Base-by-base conservation (phyloP, 2,888 invertebrate species). In the Atrina japonica region DNA sequence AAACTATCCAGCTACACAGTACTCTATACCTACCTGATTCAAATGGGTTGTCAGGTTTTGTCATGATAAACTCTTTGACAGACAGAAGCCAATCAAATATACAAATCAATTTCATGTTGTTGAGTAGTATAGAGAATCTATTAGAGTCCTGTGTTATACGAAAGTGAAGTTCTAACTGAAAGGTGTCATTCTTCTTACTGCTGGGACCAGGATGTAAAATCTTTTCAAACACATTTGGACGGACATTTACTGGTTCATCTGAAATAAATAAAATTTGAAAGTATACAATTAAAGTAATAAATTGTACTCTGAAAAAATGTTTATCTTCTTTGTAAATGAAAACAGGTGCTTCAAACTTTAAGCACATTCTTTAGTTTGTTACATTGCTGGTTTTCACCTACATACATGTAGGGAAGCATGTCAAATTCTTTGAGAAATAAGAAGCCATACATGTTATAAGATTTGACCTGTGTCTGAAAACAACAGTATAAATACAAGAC, bases 101-200 rank as follows among this genome's bases (percentile, higher is more conserved):
- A 0, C 96, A 96, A 93, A 98, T 96, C 68, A 98, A 92, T 45
- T 97, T 93, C 97, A 98, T 97, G 89, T 97, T 97, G 92, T 98
- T 97, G 64, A 98, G 92, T 53, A 98, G 92, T 75, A 98, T 94
- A 1, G 97, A 97, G 85, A 96, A 96, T 78, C 96, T 94, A 0
- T 94, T 93, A 23, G 93, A 93, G 64, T 89, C 84, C 94, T 94
- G 55, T 90, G 93, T 63, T 93, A 93, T 89, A 92, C 91, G 80
- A 80, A 89, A 92, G 81, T 92, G 92, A 40, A 92, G 86, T 83
- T 92, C 92, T 73, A 92, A 89, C 86, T 92, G 92, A 16, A 92
- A 83, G 18, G 83, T 78, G 3, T 75, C 73, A 2, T 73, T 70
- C 21, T 65, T 64, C 30, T 68, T 74, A 6, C 74, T 66, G 45